phyloP scores from a whole-genome alignment of 2,797 vertebrate genomes.

The Octomys mimax region DNA sequence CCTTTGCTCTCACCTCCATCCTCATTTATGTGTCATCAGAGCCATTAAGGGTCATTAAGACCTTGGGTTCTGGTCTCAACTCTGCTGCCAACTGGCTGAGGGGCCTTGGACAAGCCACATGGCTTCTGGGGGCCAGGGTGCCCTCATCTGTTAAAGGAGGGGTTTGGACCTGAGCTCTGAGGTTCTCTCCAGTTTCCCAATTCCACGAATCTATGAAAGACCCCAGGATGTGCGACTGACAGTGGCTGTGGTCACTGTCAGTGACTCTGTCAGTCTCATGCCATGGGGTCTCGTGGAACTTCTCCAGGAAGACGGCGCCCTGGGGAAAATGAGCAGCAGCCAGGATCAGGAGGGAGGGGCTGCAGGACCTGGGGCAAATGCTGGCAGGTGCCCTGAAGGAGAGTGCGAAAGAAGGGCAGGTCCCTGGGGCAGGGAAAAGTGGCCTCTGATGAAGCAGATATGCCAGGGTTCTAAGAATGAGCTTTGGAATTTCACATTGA shows the following conservation, averaged over 20 bases:
- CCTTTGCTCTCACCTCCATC: neutral
- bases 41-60: constrained; percentile 70
- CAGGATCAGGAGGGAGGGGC: no score
- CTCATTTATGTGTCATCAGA: constrained; percentile 55
- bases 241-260: neutral
- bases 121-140: constrained; percentile 19
- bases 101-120: neutral
- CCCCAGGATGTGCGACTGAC: neutral
- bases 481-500: constrained; percentile 22
- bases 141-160: neutral
- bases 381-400: no score
- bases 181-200: neutral
- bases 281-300: neutral
- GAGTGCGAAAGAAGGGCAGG: neutral
- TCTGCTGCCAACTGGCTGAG: constrained; percentile 60
- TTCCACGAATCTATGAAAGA: fast-evolving
- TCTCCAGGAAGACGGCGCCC: neutral
- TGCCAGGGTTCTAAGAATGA: neutral
- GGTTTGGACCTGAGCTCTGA: neutral
- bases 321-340: neutral
- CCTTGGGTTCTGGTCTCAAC: constrained; percentile 57
- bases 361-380: neutral
- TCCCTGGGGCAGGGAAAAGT: neutral
- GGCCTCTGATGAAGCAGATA: neutral
- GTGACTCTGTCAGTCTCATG: no score